These are phyloP conservation scores for Lochmaea capreae DNA, from an alignment of 2,888 invertebrate species.

Conservation along the genomic window DNA sequence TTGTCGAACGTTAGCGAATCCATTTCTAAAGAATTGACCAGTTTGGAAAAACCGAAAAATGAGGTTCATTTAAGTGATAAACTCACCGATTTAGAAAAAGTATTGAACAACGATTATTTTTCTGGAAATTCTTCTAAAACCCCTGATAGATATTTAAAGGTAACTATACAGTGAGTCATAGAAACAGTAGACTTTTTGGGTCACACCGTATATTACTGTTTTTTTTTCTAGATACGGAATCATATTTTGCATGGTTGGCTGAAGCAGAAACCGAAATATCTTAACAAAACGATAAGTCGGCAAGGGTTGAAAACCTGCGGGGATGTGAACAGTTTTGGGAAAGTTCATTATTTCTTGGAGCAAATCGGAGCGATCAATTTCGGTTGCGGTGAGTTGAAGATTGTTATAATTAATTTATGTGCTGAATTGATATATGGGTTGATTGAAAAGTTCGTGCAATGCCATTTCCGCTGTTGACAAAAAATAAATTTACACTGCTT, in stretches of 20 bases:
- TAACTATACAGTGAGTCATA: slow-evolving; percentile 42
- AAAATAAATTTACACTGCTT: too few relatives aligned
- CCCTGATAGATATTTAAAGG: slow-evolving; percentile 69
- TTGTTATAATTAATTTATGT: not conserved
- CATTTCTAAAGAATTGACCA: slow-evolving; percentile 54
- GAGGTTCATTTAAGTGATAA: slow-evolving; percentile 64
- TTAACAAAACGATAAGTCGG: slow-evolving; percentile 71
- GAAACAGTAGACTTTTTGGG: too few relatives aligned
- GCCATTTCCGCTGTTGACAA: too few relatives aligned
- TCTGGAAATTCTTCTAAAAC: slow-evolving; percentile 69
- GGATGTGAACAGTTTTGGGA: slow-evolving; percentile 72
- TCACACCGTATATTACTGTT: not conserved
- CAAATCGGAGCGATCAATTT: slow-evolving; percentile 74
- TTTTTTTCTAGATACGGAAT: slow-evolving; percentile 67
- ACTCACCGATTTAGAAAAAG: slow-evolving; percentile 69
- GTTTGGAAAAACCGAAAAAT: slow-evolving; percentile 65
- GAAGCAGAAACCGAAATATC: slow-evolving; percentile 68
- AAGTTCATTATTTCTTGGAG: slow-evolving; percentile 72
- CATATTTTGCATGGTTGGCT: slow-evolving; percentile 71
- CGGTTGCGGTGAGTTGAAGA: slow-evolving; percentile 67
- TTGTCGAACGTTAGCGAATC: slow-evolving; percentile 50
- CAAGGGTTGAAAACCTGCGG: slow-evolving; percentile 72
- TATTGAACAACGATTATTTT: slow-evolving; percentile 70
- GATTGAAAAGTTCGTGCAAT: too few relatives aligned
- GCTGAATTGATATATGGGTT: not conserved